Evolutionary conservation across 2,888 invertebrate species (phyloP), one percentile per base, ranked within the genome.

Genomic region (Harpalus rufipes): DNA sequence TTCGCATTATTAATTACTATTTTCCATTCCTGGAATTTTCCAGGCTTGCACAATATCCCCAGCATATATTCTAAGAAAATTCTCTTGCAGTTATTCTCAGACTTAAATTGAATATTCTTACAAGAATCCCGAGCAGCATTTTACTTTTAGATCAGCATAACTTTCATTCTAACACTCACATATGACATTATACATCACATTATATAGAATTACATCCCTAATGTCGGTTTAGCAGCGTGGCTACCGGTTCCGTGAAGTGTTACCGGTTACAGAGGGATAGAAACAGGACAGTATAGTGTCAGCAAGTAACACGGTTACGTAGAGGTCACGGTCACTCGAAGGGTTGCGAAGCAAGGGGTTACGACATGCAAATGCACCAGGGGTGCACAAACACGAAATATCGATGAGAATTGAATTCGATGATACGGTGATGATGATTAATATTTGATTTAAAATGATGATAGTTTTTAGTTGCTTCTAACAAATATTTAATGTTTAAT

Each of bases 191-290:
- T 7, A 51, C 44, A 51, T 51, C 10, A 51, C 44, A 51, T 51
- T 51, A 51, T 1, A 12, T 51, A 12, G 44, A 51, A 51, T 51
- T 51, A 51, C 10, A 51, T 51, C 44, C 44, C 44, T 51, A 51
- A 51, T 51, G 44, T 51, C 44, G 44, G 44, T 51, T 51, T 51
- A 51, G 8, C 44, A 12, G 44, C 44, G 8, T 51, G 44, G 44
- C 44, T 51, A 51, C 44, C 44, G 44, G 44, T 51, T 51, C 44
- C 44, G 44, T 51, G 44, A 51, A 51, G 44, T 51, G 44, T 51
- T 51, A 51, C 44, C 12, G 44, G 44, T 51, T 51, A 51, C 44
- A 8, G 44, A 7, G 12, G 44, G 44, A 51, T 51, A 12, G 10
- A 51, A 12, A 51, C 44, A 51, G 10, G 44, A 51, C 44, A 51